These are phyloP conservation scores for Galemys pyrenaicus DNA, from an alignment of 2,113 vertebrate genomes.

Conservation along the genomic window DNA sequence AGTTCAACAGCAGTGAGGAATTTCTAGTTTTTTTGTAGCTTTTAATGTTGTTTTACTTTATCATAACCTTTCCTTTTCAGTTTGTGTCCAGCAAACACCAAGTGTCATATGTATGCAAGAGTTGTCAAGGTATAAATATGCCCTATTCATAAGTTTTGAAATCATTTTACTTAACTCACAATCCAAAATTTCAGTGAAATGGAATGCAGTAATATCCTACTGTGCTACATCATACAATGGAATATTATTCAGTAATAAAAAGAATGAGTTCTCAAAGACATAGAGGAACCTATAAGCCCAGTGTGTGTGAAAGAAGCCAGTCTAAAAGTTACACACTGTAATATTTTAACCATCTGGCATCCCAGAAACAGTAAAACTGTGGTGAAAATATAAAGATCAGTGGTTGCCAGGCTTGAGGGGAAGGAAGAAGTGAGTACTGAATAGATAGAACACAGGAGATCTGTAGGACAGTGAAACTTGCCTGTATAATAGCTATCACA, in stretches of 20 bases:
- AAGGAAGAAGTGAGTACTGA: neutral
- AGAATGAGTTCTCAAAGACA: neutral
- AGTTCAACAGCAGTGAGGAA: neutral
- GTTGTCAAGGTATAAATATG: neutral
- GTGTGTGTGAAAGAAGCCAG: neutral
- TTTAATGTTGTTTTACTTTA: neutral
- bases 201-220: neutral
- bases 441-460: fast-evolving
- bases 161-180: neutral
- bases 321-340: too few relatives aligned
- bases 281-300: neutral
- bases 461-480: neutral
- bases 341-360: neutral
- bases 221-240: too few relatives aligned
- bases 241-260: neutral
- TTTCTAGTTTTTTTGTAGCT: neutral
- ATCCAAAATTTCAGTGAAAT: neutral
- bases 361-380: neutral
- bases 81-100: neutral
- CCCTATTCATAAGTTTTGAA: neutral
- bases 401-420: neutral
- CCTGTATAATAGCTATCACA: neutral
- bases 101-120: neutral
- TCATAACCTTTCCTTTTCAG: neutral
- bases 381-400: neutral